These are phyloP conservation scores for Pycnomerus fuliginosus DNA, from an alignment of 2,888 invertebrate genomes.

Conservation along the genomic window DNA sequence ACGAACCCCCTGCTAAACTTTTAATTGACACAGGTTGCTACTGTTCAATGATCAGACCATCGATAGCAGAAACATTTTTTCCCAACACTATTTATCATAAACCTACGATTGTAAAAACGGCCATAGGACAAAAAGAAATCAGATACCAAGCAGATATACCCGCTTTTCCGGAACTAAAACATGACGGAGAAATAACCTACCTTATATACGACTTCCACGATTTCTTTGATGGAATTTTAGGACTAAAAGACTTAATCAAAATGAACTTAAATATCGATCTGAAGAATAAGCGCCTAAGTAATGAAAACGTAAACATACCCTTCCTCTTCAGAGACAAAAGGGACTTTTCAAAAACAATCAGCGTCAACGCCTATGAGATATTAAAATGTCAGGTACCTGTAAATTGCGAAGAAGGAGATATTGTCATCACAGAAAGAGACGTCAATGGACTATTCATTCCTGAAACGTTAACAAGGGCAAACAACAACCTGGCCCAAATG, in stretches of 20 bases:
- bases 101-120: conserved; percentile 13
- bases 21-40: conserved; percentile 20
- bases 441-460: too few relatives aligned
- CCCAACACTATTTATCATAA: conserved; percentile 6
- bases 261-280: conserved; percentile 13
- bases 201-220: conserved; percentile 20
- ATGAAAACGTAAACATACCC: too few relatives aligned
- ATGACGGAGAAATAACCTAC: conserved; percentile 4
- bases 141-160: conserved; percentile 15
- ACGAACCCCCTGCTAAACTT: conserved; percentile 10
- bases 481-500: too few relatives aligned
- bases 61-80: conserved; percentile 15
- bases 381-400: too few relatives aligned
- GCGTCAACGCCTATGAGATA: too few relatives aligned
- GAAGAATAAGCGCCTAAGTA: conserved; percentile 10
- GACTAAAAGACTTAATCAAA: conserved; percentile 9
- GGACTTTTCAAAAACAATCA: too few relatives aligned
- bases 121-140: conserved; percentile 10
- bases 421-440: too few relatives aligned
- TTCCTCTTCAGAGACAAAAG: too few relatives aligned
- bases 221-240: conserved; percentile 22
- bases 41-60: conserved; percentile 17
- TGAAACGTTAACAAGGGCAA: too few relatives aligned
- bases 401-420: too few relatives aligned
- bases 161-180: conserved; percentile 6